These are phyloP conservation scores for Dorcus parallelipipedus DNA, from an alignment of 2,888 invertebrate genomes.

Conservation along the genomic window DNA sequence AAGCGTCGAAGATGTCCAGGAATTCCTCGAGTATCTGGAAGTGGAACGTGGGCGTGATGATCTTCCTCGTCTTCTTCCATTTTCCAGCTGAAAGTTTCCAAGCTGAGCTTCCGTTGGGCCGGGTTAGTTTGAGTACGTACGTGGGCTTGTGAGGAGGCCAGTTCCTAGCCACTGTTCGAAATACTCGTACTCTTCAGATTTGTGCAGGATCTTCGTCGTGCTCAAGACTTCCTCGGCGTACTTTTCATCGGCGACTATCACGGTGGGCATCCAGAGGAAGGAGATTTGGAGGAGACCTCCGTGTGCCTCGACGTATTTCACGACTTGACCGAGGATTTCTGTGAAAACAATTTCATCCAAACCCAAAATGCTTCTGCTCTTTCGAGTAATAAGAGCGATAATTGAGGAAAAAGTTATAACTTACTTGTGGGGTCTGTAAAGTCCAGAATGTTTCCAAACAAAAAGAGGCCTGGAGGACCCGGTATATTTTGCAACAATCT, in stretches of 20 bases:
- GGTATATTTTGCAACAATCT: conserved; percentile 6
- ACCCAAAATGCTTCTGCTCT: background rate
- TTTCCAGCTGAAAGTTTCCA: conserved; percentile 1
- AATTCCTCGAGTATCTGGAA: conserved; percentile 45
- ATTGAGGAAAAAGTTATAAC: background rate
- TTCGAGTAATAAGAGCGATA: background rate
- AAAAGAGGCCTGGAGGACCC: background rate
- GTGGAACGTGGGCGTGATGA: conserved; percentile 49
- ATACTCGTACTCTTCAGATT: conserved; percentile 30
- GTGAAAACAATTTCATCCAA: background rate
- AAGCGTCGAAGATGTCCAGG: conserved; percentile 35
- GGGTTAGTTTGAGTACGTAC: conserved; percentile 33
- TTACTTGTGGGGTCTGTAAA: conserved; percentile 1
- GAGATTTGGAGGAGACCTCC: conserved; percentile 14
- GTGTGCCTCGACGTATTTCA: conserved; percentile 13
- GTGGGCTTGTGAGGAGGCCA: conserved; percentile 32
- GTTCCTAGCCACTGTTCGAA: conserved; percentile 33
- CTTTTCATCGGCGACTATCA: conserved; percentile 21
- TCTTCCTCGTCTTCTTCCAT: conserved; percentile 45
- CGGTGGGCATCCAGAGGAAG: conserved; percentile 13
- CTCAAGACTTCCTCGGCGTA: conserved; percentile 27
- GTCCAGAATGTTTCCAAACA: conserved; percentile 1
- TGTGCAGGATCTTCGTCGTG: conserved; percentile 30
- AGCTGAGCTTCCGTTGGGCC: conserved; percentile 24
- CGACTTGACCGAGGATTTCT: conserved; percentile 18